Evolutionary conservation across 2,113 vertebrate species (phyloP).

Genomic region (Ochotona princeps): DNA sequence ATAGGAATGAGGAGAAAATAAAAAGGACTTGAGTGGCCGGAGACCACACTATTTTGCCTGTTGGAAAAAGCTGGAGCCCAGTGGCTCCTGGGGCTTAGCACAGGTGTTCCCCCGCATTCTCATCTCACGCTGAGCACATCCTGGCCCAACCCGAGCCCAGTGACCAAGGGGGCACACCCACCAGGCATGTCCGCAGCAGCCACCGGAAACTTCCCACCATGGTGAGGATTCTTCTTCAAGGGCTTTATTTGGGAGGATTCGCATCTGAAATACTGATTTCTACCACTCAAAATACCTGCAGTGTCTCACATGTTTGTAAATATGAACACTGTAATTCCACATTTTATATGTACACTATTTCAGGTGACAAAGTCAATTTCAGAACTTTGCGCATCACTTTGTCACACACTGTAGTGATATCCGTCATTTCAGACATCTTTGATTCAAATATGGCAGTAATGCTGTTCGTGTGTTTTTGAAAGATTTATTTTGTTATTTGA

Average conservation of each 20-base stretch:
- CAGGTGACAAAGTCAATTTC: constrained; percentile 14
- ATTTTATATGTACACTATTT: neutral
- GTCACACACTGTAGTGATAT: neutral
- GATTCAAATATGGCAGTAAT: neutral
- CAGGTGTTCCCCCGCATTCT: neutral
- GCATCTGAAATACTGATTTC: neutral
- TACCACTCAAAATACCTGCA: neutral
- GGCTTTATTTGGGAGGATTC: neutral
- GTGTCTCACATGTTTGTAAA: neutral
- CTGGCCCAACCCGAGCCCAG: neutral
- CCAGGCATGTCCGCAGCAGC: neutral
- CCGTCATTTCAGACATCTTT: neutral
- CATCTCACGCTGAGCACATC: neutral
- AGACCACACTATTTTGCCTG: neutral
- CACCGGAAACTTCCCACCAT: neutral
- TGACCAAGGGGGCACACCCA: neutral
- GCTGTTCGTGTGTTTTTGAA: neutral
- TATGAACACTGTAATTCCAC: neutral
- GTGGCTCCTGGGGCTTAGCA: too few relatives aligned
- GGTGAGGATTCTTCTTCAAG: neutral
- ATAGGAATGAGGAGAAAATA: neutral
- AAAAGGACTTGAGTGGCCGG: neutral
- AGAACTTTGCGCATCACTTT: neutral
- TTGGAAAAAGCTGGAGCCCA: neutral
- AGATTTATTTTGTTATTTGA: too few relatives aligned